Percentiles rank a stretch among this genome's conserved stretches.
Conservation (phyloP, 2,797 vertebrate genomes). For the Calcarius lapponicus region DNA sequence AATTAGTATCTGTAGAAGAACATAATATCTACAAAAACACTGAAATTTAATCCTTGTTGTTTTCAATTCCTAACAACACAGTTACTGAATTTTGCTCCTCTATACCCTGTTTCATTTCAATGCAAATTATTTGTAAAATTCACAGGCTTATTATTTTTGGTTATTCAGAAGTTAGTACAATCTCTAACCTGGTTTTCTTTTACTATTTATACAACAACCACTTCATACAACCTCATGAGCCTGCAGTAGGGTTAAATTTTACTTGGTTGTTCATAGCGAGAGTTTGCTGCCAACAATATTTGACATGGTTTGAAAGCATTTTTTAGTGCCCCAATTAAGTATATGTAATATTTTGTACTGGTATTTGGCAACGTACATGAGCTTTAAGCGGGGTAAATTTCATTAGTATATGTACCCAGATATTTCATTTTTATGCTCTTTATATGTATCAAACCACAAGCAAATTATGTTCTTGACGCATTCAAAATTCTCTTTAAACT, state of each 20-base stretch:
- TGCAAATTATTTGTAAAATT: background rate
- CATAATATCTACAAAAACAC: background rate
- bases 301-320: background rate
- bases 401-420: background rate
- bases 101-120: background rate
- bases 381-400: background rate
- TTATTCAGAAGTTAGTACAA: background rate
- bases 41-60: background rate
- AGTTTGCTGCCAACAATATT: background rate
- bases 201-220: background rate
- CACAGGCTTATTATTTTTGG: background rate
- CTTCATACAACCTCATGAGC: accelerated
- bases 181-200: background rate
- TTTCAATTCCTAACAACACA: background rate
- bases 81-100: background rate
- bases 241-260: background rate
- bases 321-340: background rate
- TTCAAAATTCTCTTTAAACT: background rate
- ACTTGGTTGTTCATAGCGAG: accelerated
- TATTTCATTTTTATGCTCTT: background rate
- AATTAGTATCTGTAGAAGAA: background rate
- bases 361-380: background rate
- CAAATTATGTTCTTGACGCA: background rate
- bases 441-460: background rate
- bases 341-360: background rate